phyloP scores from a whole-genome alignment of 92 coral and sea anemone genomes.

The Parazoanthus swiftii region DNA sequence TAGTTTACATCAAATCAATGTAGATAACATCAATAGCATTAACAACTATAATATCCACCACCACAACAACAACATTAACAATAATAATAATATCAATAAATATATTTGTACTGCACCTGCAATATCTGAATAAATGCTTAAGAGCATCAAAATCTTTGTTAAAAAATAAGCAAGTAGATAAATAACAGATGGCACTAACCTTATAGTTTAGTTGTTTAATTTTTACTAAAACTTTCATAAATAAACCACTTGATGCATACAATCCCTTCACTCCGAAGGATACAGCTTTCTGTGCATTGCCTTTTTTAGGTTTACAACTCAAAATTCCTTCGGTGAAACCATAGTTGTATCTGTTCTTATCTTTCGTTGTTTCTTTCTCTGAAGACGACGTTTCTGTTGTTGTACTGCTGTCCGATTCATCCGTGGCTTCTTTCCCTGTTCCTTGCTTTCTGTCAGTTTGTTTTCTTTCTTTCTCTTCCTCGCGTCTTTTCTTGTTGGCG shows the following conservation, averaged over 20 bases:
- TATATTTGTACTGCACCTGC: no score
- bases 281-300: constrained; percentile 15
- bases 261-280: constrained; percentile 38
- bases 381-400: constrained; percentile 8
- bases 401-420: constrained; percentile 4
- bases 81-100: no score
- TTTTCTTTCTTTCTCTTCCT: constrained; percentile 26
- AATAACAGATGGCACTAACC: constrained; percentile 27
- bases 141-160: no score
- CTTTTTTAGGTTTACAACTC: not conserved
- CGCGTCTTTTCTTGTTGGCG: constrained; percentile 5
- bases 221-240: constrained; percentile 45
- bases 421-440: not conserved
- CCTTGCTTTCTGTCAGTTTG: not conserved
- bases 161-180: no score
- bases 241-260: constrained; percentile 23
- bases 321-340: constrained; percentile 11
- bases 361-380: constrained; percentile 5
- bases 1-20: no score
- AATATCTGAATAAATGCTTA: no score
- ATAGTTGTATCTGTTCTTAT: not conserved
- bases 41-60: no score
- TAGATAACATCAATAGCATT: no score
- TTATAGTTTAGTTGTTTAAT: constrained; percentile 71
- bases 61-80: no score